Percentiles rank a stretch among this genome's conserved stretches.
Conservation (phyloP, 2,888 invertebrate genomes). For the Agrochola lychnidis region DNA sequence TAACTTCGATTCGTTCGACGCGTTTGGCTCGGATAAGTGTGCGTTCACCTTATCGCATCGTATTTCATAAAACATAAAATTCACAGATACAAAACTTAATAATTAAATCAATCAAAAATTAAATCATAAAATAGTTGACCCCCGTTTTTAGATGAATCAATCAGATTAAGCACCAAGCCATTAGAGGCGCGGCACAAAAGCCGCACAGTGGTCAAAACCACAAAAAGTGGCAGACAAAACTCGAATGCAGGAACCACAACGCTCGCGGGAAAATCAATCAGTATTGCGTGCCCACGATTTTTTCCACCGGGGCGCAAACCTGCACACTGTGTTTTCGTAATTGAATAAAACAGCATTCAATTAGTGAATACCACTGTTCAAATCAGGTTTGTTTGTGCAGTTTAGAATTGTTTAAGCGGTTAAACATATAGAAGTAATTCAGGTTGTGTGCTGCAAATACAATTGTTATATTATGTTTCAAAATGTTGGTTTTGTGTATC, state of each 20-base stretch:
- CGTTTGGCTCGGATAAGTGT: too few relatives aligned
- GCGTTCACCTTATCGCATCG: too few relatives aligned
- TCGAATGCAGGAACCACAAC: conserved; percentile 68
- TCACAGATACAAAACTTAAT: neutral
- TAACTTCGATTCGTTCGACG: too few relatives aligned
- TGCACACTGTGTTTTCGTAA: conserved; percentile 60
- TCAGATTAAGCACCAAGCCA: conserved; percentile 60
- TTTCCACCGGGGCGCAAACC: conserved; percentile 47
- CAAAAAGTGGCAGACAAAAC: conserved; percentile 72
- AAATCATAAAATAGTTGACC: conserved; percentile 34
- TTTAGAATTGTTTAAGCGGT: conserved; percentile 45
- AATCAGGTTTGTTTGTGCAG: conserved; percentile 51
- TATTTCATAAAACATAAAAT: neutral
- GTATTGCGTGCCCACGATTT: conserved; percentile 57
- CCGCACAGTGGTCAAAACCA: conserved; percentile 65
- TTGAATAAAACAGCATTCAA: conserved; percentile 66
- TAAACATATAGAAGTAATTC: neutral
- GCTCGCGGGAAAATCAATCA: conserved; percentile 74
- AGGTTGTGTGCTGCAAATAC: conserved; percentile 27
- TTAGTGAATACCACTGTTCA: conserved; percentile 53
- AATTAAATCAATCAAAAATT: conserved; percentile 22
- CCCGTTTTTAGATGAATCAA: conserved; percentile 67
- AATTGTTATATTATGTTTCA: conserved; percentile 30
- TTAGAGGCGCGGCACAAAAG: conserved; percentile 62
- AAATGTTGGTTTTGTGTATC: conserved; percentile 12